Evolutionary conservation across 2,797 vertebrate genomes (phyloP).

Genomic region (Siniperca undulata): DNA sequence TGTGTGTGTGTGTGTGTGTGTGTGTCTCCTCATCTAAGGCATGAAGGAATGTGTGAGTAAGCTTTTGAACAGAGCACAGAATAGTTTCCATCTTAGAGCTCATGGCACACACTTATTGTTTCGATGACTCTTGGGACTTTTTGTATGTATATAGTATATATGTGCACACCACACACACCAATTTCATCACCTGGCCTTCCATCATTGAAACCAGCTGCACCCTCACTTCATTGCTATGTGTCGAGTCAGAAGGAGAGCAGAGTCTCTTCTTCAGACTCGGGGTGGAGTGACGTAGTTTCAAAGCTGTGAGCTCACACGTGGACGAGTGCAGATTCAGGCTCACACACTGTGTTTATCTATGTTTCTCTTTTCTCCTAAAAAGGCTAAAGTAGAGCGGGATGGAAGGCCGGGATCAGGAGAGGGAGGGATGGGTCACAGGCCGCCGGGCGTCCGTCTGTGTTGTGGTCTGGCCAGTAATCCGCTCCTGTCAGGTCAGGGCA

Average conservation of each 20-base stretch:
- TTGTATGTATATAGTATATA: conserved; percentile 5
- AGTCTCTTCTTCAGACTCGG: neutral
- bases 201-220: conserved; percentile 7
- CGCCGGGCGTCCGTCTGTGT: conserved; percentile 45
- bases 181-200: neutral
- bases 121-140: neutral
- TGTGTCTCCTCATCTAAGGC: neutral
- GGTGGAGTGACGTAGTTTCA: neutral
- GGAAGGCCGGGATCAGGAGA: conserved; percentile 34
- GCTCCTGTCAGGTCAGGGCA: neutral
- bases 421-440: conserved; percentile 49
- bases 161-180: neutral
- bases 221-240: conserved; percentile 10
- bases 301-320: conserved; percentile 17
- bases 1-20: neutral
- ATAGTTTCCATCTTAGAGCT: conserved; percentile 52
- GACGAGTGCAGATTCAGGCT: neutral
- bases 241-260: neutral
- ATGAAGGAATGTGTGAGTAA: conserved; percentile 50
- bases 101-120: conserved; percentile 9
- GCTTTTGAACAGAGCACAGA: conserved; percentile 44
- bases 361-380: conserved; percentile 63
- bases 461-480: conserved; percentile 58
- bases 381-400: conserved; percentile 44
- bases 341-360: conserved; percentile 26